Evolutionary conservation across 2,888 invertebrate species (phyloP), one percentile per base, ranked within the genome.

Genomic region (Volucella zonaria): DNA sequence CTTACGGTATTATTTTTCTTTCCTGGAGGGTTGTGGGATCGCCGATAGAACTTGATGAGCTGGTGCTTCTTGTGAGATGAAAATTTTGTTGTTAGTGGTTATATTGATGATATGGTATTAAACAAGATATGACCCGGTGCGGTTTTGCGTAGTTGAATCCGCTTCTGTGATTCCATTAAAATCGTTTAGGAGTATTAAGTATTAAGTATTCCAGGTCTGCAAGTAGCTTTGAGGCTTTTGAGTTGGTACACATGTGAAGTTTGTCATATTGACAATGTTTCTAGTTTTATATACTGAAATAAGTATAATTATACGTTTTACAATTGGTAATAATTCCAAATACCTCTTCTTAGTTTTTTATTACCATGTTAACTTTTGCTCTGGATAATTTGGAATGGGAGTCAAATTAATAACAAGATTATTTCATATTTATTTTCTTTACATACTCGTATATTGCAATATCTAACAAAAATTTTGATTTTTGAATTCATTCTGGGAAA

Each of bases 131-230:
- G 45, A 40, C 11, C 73, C 52, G 11, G 51, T 73, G 40, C 52
- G 52, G 23, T 61, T 73, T 15, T 40, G 52, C 4, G 8, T 10
- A 14, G 14, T 61, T 12, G 42, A 12, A 40, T 73, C 52, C 23
- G 52, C 61, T 52, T 51, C 43, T 23, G 54, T 10, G 14, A 38
- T 61, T 11, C 73, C 52, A 11, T 51, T 52, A 45, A 62, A 61
- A 12, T 61, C 43, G 8, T 61, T 73, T 8, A 73, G 52, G 11
- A 73, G 43, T 51, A 73, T 59, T 62, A n/a, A n/a, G n/a, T n/a
- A n/a, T n/a, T n/a, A n/a, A n/a, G n/a, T n/a, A 62, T 73, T n/a
- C 73, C 61, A 10, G 42, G 59, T 51, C 52, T 1, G 31, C 52
- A 67, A 49, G 38, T 49, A 8, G 58, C 70, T 67, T 11, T 38